Evolutionary conservation across 2,113 vertebrate genomes (phyloP).

Genomic region (Stictonetta naevosa): DNA sequence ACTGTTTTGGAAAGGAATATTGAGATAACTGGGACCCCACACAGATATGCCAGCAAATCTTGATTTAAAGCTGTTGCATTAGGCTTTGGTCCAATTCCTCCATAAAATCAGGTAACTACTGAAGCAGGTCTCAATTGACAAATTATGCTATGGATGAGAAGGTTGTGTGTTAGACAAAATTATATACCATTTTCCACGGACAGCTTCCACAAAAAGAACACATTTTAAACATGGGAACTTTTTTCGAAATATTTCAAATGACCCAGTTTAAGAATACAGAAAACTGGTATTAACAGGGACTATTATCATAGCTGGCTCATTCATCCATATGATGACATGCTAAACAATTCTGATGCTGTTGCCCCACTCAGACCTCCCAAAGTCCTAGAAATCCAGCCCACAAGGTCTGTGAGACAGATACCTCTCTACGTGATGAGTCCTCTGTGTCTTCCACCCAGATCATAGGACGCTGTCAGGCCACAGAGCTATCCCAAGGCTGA

Average conservation of each 20-base stretch:
- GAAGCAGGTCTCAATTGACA: not conserved
- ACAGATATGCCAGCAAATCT: not conserved
- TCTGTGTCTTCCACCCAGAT: not conserved
- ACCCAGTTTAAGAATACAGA: not conserved
- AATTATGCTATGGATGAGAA: not conserved
- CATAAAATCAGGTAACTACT: not conserved
- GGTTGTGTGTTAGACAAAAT: not conserved
- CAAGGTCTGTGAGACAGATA: fast-evolving
- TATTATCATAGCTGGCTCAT: not conserved
- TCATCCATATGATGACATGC: not conserved
- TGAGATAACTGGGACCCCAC: slow-evolving; percentile 6
- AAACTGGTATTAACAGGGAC: not conserved
- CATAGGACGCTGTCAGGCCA: not conserved
- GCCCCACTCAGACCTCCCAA: fast-evolving
- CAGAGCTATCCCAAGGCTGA: not conserved
- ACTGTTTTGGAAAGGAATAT: not conserved
- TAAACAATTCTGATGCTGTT: not conserved
- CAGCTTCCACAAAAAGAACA: not conserved
- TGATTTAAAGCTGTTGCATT: slow-evolving; percentile 21
- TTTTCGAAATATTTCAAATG: not conserved
- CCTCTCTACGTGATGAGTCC: not conserved
- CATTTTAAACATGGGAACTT: not conserved
- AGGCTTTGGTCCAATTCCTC: not conserved
- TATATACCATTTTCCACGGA: not conserved
- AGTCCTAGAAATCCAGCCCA: not conserved